A percentile compares a stretch with the other conserved stretches of the same genome.
Conservation (phyloP, 2,888 invertebrate species). For the Margaritifera margaritifera region DNA sequence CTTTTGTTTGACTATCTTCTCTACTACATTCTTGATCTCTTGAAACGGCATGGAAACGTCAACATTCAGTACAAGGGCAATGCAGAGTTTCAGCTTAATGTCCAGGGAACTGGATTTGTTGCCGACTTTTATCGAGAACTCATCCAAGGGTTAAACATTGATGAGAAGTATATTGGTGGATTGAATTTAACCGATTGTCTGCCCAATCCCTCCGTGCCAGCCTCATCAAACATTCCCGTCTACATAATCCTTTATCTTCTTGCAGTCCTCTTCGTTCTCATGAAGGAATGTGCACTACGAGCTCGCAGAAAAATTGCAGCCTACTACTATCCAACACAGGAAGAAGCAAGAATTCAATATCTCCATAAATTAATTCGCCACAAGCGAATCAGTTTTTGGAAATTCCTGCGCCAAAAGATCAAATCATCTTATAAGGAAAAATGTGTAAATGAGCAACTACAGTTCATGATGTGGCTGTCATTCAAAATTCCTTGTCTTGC, state of each 20-base stretch:
- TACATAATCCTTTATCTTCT: constrained; percentile 35
- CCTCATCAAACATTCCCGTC: constrained; percentile 21
- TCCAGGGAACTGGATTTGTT: constrained; percentile 38
- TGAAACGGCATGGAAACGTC: constrained; percentile 47
- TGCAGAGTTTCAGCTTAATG: constrained; percentile 18
- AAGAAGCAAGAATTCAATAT: constrained; percentile 32
- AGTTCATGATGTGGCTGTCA: constrained; percentile 28
- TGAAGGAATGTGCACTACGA: constrained; percentile 41
- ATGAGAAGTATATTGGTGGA: constrained; percentile 17
- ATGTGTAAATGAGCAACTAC: constrained; percentile 28
- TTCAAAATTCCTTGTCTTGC: constrained; percentile 23
- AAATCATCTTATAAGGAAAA: constrained; percentile 31
- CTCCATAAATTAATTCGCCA: constrained; percentile 44
- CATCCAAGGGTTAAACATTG: constrained; percentile 24
- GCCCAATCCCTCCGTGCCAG: constrained; percentile 37
- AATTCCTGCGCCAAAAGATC: constrained; percentile 36
- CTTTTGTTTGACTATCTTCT: constrained; percentile 56
- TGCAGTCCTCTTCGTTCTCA: constrained; percentile 29
- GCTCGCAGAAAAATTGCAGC: constrained; percentile 38
- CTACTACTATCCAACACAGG: constrained; percentile 43
- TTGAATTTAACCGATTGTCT: constrained; percentile 39
- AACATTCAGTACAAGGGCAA: constrained; percentile 37
- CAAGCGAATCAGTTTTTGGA: constrained; percentile 34
- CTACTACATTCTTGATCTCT: constrained; percentile 54
- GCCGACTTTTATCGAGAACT: constrained; percentile 33